Base-by-base conservation (phyloP, 2,797 vertebrate genomes). In the Decapterus maruadsi region DNA sequence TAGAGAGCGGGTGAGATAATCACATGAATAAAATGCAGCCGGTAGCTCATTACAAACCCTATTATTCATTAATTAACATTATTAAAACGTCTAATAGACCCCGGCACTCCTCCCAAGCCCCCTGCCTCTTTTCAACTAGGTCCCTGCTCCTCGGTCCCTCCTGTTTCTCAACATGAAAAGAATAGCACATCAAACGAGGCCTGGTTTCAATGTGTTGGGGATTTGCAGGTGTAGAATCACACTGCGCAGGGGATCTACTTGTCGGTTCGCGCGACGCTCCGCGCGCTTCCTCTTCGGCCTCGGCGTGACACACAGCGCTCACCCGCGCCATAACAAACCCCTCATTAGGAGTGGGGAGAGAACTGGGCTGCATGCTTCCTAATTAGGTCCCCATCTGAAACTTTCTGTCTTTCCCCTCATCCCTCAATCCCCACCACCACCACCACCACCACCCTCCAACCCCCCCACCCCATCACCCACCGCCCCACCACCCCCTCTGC, bases 31-130 rank as follows among this genome's bases (percentile, higher is more conserved):
- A 92, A 90, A 92, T 92, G 89, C 91, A 92, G 91, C 91, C 88
- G 58, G 81, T 91, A 90, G 90, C 94, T 95, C 94, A 93, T 95
- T 95, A 95, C 92, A 76, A 83, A 90, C 86, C 85, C 93, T 91
- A 94, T 95, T 95, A 95, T 95, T 93, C 93, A 91, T 94, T 95
- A 94, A 96, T 95, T 95, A 95, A 94, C 93, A 95, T 94, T 94
- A 95, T 96, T 95, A 95, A 94, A 93, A 94, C 66, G 84, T 80
- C 91, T 95, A 94, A 94, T 89, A 91, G 91, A 93, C 85, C 92
- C 62, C 84, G 66, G 68, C 87, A 84, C 92, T 88, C 90, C 85
- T 92, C 85, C 85, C 89, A 54, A 78, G 77, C 82, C 89, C 90
- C 85, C 82, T 79, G 77, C 84, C 87, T 91, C 90, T 88, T 94